Evolutionary conservation across 1,140 invertebrate species (phyloP), one percentile per base, ranked within the genome.

Genomic region (Drosophila mojavensis): DNA sequence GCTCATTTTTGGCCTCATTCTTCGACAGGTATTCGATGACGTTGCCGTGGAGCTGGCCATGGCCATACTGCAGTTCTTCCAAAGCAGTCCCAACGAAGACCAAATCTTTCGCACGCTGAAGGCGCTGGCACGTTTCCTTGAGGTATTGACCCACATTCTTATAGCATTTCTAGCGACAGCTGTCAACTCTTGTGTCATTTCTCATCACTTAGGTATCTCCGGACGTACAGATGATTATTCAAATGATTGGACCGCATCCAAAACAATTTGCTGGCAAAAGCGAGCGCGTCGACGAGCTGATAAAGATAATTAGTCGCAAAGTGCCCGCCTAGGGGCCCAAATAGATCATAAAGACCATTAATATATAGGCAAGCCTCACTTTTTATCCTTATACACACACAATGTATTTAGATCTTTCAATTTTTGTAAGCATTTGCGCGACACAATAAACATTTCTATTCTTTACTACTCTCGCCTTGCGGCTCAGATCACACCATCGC

Each of bases 191-290:
- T 78, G 20, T 53, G 20, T 60, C 51, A 47, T 71, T 67, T 78
- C 30, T 75, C 50, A 45, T 65, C 60, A 59, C 60, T 26, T 55
- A 92, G 92, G 91, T 92, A 20, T 92, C 92, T 39, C 95, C 96
- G 67, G 97, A 98, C 92, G 97, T 98, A 28, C 97, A 97, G 1
- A 96, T 97, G 84, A 94, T 98, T 15, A 95, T 98, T 56, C 97
- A 97, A 86, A 97, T 98, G 96, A 97, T 98, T 81, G 97, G 97
- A n/a, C 97, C 97, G 3, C 95, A 96, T 91, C 96, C 97, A 39
- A 94, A 94, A 69, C 95, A 95, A 89, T 98, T 97, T 93, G 95
- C 95, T 60, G 97, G 97, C 28, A 94, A 94, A 24, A 97, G 97
- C 36, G 93, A 95, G 76, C 94, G 97, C 68, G 93, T 97, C 56